Evolutionary conservation across 2,113 vertebrate genomes (phyloP), one percentile per base, ranked within the genome.

Genomic region (Saccopteryx leptura): DNA sequence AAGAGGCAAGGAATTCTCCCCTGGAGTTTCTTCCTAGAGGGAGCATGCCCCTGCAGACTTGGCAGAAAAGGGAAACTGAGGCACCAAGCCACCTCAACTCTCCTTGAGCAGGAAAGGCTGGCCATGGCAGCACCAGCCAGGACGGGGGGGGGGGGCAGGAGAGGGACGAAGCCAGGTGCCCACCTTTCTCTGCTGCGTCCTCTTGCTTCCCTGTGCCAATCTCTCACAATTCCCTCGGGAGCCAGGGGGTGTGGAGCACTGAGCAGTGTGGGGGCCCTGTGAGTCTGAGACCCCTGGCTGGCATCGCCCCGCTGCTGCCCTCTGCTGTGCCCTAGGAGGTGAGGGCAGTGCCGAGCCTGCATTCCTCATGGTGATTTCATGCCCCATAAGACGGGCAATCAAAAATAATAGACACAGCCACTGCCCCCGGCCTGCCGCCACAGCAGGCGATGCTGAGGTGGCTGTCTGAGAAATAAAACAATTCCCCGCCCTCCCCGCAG

Each of bases 391-490:
- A 89, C 0, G 11, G 78, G 71, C 94, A 61, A 89, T 97, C 81
- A 95, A 93, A 96, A 87, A 79, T 87, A 97, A 96, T 18, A 85
- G 94, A 88, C 92, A 46, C 33, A 54, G 92, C 92, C 50, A 39
- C 79, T 95, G 91, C 79, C 94, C 1, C 0, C 28, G 95, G 82
- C 87, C 88, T 61, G 85, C 76, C 0, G 1, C 90, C 21, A n/a
- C 82, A 31, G 80, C 4, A 0, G 79, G 72, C 23, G 11, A 71
- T 78, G 85, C 94, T 84, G 94, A 96, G 90, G 65, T 78, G 71
- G 66, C 96, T 95, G 96, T 94, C 84, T 75, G 80, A 68, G 72
- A 95, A 85, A 91, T 60, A 94, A 96, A 91, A 69, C 54, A 86
- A 91, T 97, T 93, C 95, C 94, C 96, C 72, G 85, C 72, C 68